These are phyloP conservation scores for Leptopilina boulardi DNA, from an alignment of 1,140 invertebrate species.

Conservation along the genomic window DNA sequence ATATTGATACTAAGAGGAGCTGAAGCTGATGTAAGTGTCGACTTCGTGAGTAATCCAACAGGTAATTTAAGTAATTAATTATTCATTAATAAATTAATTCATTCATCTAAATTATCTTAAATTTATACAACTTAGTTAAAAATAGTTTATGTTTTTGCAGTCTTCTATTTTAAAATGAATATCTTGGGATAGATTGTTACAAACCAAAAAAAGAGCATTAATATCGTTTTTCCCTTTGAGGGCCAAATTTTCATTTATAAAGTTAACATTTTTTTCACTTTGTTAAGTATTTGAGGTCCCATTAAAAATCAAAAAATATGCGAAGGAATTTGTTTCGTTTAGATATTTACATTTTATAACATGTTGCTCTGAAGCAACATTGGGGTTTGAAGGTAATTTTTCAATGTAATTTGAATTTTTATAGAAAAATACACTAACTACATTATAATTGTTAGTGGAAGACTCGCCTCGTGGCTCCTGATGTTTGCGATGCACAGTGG, in stretches of 20 bases:
- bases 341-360: neutral
- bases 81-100: no score
- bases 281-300: neutral
- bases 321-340: neutral
- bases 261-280: neutral
- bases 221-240: no score
- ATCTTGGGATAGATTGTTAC: no score
- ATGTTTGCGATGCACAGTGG: neutral
- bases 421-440: neutral
- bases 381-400: neutral
- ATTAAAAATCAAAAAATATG: neutral
- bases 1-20: no score
- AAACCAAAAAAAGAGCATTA: no score
- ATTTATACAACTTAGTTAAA: no score
- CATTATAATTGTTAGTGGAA: neutral
- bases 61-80: no score
- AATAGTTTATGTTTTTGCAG: no score
- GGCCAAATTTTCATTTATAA: slow-evolving; percentile 5
- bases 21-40: no score
- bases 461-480: neutral
- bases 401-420: neutral
- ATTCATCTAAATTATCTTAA: no score
- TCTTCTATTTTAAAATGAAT: no score
- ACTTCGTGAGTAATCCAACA: no score
- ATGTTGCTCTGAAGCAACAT: slow-evolving; percentile 4